A percentile compares a stretch with the other conserved stretches of the same genome.
phyloP scores from a whole-genome alignment of 2,888 invertebrate species.

The Epirrhoe tristata region DNA sequence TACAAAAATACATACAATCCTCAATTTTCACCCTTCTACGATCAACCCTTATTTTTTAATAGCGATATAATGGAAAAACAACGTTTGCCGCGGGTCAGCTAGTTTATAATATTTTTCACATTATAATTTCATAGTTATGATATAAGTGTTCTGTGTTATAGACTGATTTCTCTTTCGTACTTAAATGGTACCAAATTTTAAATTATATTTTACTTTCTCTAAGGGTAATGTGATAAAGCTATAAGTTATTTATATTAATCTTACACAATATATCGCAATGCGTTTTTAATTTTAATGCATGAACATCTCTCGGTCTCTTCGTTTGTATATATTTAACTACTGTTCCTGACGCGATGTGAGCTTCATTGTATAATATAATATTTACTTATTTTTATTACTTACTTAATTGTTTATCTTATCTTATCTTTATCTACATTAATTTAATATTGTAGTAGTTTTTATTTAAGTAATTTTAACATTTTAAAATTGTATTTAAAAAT shows the following conservation, averaged over 20 bases:
- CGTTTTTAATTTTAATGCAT: constrained; percentile 16
- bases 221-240: constrained; percentile 19
- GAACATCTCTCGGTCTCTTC: background rate
- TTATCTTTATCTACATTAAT: no score
- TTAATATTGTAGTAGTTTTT: no score
- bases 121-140: no score
- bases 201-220: background rate
- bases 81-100: no score
- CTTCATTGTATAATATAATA: background rate
- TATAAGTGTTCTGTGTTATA: no score
- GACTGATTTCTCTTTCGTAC: background rate
- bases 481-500: no score
- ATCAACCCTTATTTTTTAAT: no score
- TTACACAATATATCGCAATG: background rate
- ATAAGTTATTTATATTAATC: constrained; percentile 5
- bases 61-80: no score
- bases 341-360: background rate
- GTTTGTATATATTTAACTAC: constrained; percentile 5
- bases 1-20: no score
- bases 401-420: background rate
- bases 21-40: no score
- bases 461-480: no score
- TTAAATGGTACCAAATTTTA: background rate
- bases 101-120: no score
- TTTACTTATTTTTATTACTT: background rate